Evolutionary conservation across 2,888 invertebrate species (phyloP), one percentile per base, ranked within the genome.

Genomic region (Drosophila kokeensis): DNA sequence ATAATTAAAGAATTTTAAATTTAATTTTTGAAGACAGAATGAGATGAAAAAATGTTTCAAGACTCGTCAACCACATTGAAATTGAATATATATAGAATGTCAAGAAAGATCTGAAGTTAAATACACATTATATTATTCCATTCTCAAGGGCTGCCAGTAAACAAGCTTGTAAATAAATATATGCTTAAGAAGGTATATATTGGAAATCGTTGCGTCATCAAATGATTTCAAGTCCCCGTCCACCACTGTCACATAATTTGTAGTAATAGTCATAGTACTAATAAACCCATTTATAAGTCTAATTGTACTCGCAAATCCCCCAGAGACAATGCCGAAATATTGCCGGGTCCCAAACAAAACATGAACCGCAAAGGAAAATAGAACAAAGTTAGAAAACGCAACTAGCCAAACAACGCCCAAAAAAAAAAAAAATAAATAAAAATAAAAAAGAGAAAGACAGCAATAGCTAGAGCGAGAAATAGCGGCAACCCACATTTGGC

Each of bases 401-500:
- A 63, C 10, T 6, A 34, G 15, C 15, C 13, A 27, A 57, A 32
- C 42, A 32, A 42, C 11, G 54, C 6, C 30, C 24, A 21, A 7
- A n/a, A 24, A 40, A 53, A 18, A 11, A 8, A 4, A 32, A 18
- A 8, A n/a, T n/a, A n/a, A n/a, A n/a, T n/a, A n/a, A 4, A 4
- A 32, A 24, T 30, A 11, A 38, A 15, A 15, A 4, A 15, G n/a
- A 30, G 15, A 10, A 36, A 61, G 30, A 30, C 18, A 11, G 30
- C 1, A 18, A 27, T 18, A 8, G 15, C 11, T 10, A 40, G 4
- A 38, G 45, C 15, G 8, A 4, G 21, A 48, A 53, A 48, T 29
- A 30, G 52, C 18, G 40, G 34, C 32, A 48, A 49, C 32, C 64
- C 69, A 79, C 68, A 64, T 34, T 79, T 64, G 48, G 42, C 45